Conservation (phyloP, 92 coral and sea anemone genomes). For the Parazoanthus swiftii region DNA sequence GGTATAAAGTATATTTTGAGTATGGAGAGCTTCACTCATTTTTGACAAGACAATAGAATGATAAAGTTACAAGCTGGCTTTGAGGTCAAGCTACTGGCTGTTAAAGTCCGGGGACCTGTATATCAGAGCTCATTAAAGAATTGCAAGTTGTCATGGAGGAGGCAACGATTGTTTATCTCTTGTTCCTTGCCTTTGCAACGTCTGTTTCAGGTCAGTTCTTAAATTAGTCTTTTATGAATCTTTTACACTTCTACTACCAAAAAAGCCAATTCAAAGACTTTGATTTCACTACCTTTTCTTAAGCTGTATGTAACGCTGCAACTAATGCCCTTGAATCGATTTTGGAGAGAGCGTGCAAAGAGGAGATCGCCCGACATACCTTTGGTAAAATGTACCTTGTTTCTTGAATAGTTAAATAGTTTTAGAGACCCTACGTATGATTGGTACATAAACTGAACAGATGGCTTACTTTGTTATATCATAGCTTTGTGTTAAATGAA, state of each 20-base stretch:
- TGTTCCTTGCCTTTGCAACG: background rate
- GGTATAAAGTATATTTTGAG: background rate
- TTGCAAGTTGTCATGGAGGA: background rate
- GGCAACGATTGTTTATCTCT: background rate
- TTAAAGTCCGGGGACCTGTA: background rate
- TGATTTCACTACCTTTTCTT: background rate
- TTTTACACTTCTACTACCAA: background rate
- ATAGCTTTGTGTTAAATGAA: background rate
- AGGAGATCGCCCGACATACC: background rate
- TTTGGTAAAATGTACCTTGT: background rate
- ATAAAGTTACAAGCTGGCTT: background rate
- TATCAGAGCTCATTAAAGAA: background rate
- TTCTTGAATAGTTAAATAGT: no score
- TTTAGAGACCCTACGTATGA: background rate
- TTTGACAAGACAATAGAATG: slow-evolving; percentile 29
- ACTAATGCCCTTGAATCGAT: no score
- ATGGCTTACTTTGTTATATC: background rate
- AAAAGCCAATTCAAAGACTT: background rate
- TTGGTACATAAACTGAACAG: background rate
- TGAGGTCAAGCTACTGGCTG: no score
- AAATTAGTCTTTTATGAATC: background rate
- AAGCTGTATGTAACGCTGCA: background rate
- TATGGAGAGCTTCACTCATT: background rate
- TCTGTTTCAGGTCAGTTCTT: slow-evolving; percentile 16
- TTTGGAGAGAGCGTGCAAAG: background rate